A percentile compares a stretch with the other conserved stretches of the same genome.
Evolutionary conservation across 2,888 invertebrate genomes (phyloP).

Genomic region (Drosophila ochracea): DNA sequence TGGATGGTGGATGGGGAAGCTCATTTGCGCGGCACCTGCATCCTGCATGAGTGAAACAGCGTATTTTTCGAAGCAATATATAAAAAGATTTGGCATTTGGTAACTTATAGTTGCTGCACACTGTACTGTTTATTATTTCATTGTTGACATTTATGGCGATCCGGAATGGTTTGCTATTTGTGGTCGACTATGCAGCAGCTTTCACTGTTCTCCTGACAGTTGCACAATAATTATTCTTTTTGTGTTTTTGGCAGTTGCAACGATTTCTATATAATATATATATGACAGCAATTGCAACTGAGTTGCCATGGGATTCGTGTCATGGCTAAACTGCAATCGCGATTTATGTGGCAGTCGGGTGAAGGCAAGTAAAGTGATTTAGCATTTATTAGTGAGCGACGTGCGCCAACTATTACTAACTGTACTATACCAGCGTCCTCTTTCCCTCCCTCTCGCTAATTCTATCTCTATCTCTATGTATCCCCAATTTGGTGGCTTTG

Average conservation of each 20-base stretch:
- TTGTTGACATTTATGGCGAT: slow-evolving; percentile 38
- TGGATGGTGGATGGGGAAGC: not conserved
- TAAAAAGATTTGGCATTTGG: not conserved
- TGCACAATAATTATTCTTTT: slow-evolving; percentile 36
- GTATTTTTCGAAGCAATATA: not conserved
- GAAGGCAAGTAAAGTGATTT: slow-evolving; percentile 59
- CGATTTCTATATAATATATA: slow-evolving; percentile 17
- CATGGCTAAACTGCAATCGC: slow-evolving; percentile 24
- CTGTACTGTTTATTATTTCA: slow-evolving; percentile 8
- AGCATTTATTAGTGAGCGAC: slow-evolving; percentile 58
- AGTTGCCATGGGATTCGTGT: slow-evolving; percentile 10
- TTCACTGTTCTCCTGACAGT: not conserved
- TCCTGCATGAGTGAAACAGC: not conserved
- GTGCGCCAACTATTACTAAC: not conserved
- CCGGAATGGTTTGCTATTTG: not conserved
- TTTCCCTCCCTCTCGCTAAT: not conserved
- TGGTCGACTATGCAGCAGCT: slow-evolving; percentile 15
- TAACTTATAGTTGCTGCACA: slow-evolving; percentile 8
- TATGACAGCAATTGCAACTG: slow-evolving; percentile 7
- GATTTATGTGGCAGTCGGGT: slow-evolving; percentile 27
- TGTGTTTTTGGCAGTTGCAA: slow-evolving; percentile 27
- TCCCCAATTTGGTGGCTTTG: slow-evolving; percentile 19
- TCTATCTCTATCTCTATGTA: not conserved
- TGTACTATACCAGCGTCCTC: not conserved
- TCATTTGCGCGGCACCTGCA: not conserved